Percentiles rank a stretch among this genome's conserved stretches.
These are phyloP conservation scores for Rotaria magnacalcarata DNA, from an alignment of 2,888 invertebrate genomes.

Conservation along the genomic window DNA sequence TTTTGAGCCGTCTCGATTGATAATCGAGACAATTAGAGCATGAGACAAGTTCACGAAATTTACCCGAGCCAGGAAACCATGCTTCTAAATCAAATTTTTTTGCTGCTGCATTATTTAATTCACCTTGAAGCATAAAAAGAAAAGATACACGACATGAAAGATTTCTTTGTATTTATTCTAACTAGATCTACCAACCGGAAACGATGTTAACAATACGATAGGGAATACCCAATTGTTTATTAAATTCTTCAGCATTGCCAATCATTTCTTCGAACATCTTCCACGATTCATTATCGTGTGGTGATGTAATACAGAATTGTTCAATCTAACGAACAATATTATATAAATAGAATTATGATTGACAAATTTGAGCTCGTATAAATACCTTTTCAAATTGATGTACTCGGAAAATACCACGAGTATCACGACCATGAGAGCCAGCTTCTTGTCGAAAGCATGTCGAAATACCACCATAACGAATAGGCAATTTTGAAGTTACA, in stretches of 20 bases:
- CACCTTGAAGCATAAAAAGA: conserved; percentile 61
- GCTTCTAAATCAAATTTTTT: conserved; percentile 96
- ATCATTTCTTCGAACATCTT: conserved; percentile 98
- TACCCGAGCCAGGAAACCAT: conserved; percentile 94
- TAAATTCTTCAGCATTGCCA: conserved; percentile 84
- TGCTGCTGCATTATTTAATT: conserved; percentile 93
- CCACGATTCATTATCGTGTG: conserved; percentile 93
- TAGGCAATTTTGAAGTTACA: conserved; percentile 76
- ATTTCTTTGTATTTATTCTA: too few species aligned
- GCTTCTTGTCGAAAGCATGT: conserved; percentile 98
- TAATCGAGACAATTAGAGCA: conserved; percentile 98
- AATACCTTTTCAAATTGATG: conserved; percentile 91
- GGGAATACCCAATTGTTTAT: conserved; percentile 78
- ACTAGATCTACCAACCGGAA: conserved; percentile 62
- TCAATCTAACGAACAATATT: conserved; percentile 67
- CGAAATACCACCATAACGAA: conserved; percentile 88
- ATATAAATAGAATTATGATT: conserved; percentile 53
- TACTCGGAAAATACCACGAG: conserved; percentile 94
- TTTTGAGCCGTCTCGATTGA: conserved; percentile 66
- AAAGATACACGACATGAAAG: conserved; percentile 50
- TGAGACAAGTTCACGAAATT: conserved; percentile 92
- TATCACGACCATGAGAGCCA: conserved; percentile 95
- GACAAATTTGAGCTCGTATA: conserved; percentile 54
- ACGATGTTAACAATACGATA: conserved; percentile 95
- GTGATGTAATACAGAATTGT: conserved; percentile 93